Base-by-base conservation (phyloP, 2,113 vertebrate genomes). In the Myrmophylax atrothorax region DNA sequence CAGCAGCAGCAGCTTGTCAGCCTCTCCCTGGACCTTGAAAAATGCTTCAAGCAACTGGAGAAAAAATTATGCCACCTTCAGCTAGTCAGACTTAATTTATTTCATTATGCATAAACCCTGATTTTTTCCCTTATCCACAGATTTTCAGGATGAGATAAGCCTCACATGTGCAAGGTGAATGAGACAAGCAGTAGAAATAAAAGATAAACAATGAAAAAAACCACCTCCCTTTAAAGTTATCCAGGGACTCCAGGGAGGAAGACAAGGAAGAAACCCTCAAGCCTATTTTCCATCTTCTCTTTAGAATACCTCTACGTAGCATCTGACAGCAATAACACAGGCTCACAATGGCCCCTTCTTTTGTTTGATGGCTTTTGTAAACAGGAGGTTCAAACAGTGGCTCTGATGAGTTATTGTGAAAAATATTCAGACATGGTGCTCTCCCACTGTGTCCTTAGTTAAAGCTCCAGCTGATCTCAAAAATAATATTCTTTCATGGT, bases 31-130 rank as follows among this genome's bases (percentile, higher is more conserved):
- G 75, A 76, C 76, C 58, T 35, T 83, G 67, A 86, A 68, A 88
- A 88, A 75, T 26, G 33, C 67, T 88, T 70, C 29, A 53, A 80
- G 86, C 76, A 92, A 59, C 26, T 49, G 7, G 70, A 92, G 46
- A 60, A 93, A 95, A 90, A 92, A 63, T n/a, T 18, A 84, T 92
- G 80, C 73, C 64, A 69, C 80, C 80, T 86, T 77, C 80, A 89
- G 80, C 80, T 67, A 44, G 68, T 92, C 86, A 81, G 72, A 81
- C 28, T 75, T 83, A 28, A 92, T 93, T 93, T 81, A 90, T 64
- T 78, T 96, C 55, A 67, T 84, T 89, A 81, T 60, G 60, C 60
- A 0, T 60, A 79, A 92, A 84, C 20, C 18, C 78, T 44, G 46
- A n/a, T 64, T 87, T 82, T 77, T 46, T 26, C 18, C 35, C 28